phyloP scores from a whole-genome alignment of 2,888 invertebrate genomes.

The Archaeoteleia sp. region DNA sequence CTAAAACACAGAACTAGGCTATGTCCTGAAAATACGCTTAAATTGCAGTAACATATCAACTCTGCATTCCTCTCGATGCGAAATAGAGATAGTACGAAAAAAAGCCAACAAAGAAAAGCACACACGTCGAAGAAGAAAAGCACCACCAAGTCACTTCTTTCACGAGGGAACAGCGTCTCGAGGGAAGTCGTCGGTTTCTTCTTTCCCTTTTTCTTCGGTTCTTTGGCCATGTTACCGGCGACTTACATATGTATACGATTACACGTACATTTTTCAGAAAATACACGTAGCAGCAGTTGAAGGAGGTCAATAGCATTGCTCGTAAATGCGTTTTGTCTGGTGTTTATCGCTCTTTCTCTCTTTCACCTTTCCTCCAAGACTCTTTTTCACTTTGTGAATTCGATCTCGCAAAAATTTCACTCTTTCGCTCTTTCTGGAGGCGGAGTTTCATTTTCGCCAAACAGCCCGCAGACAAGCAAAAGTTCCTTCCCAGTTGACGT shows the following conservation, averaged over 20 bases:
- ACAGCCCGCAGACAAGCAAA: no score
- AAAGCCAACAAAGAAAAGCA: no score
- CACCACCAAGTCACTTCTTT: no score
- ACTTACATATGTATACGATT: conserved; percentile 49
- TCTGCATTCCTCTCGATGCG: no score
- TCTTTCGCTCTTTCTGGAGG: background rate
- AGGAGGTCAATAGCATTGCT: conserved; percentile 34
- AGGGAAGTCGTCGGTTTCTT: conserved; percentile 33
- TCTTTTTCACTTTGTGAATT: conserved; percentile 14
- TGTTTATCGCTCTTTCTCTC: conserved; percentile 20
- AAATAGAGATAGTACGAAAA: no score
- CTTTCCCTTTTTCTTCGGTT: conserved; percentile 26
- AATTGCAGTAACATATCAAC: no score
- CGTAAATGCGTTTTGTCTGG: conserved; percentile 32
- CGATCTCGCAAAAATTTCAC: conserved; percentile 14
- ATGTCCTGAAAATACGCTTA: no score
- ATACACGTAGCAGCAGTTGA: conserved; percentile 13
- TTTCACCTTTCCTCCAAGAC: conserved; percentile 2
- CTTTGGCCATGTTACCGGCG: conserved; percentile 28
- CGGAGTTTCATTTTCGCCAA: no score
- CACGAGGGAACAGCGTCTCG: conserved; percentile 39
- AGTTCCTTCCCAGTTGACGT: no score
- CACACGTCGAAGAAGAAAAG: no score
- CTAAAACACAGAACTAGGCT: no score
- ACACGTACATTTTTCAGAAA: conserved; percentile 32